phyloP scores from a whole-genome alignment of 2,113 vertebrate species.

The Scopus umbretta region DNA sequence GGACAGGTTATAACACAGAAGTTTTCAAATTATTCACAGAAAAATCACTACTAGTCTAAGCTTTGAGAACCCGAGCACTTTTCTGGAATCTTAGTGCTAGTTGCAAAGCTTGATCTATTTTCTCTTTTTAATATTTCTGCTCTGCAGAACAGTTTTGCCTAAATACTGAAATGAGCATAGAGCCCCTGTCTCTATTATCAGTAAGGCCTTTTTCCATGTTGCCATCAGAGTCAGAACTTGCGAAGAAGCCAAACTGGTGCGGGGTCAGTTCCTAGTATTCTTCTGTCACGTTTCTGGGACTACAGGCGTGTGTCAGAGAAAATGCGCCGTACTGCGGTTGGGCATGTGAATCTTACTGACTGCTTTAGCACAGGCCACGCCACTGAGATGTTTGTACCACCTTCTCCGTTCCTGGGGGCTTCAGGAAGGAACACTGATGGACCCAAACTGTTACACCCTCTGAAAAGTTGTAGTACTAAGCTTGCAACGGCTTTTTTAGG shows the following conservation, averaged over 20 bases:
- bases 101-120: background rate
- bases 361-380: background rate
- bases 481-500: background rate
- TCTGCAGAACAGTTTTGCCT: background rate
- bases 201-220: background rate
- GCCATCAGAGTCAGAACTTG: background rate
- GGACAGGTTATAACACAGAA: background rate
- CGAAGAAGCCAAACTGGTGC: background rate
- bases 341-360: background rate
- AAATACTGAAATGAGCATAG: background rate
- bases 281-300: background rate
- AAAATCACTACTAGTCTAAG: background rate
- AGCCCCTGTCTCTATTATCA: background rate
- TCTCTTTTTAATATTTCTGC: background rate
- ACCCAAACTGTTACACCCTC: fast-evolving
- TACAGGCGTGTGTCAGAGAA: fast-evolving
- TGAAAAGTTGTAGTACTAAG: background rate
- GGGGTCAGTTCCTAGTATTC: background rate
- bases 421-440: background rate
- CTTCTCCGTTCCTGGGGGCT: background rate
- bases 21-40: background rate
- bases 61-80: background rate
- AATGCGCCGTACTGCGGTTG: fast-evolving
- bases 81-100: background rate
- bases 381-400: background rate